phyloP scores from a whole-genome alignment of 2,888 invertebrate genomes.

The Cephus runcator region DNA sequence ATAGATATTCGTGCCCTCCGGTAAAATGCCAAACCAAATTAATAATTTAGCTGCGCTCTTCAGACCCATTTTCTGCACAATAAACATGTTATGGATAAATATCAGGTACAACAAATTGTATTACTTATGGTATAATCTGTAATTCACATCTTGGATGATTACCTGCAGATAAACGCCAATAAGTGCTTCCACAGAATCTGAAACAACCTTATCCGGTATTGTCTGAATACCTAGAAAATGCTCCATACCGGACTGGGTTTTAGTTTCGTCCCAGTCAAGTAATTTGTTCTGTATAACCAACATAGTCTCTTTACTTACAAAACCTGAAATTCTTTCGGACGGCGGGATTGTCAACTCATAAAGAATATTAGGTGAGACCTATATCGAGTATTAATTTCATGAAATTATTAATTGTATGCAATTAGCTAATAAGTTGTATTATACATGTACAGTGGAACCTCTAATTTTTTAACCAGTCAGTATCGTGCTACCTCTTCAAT shows the following conservation, averaged over 20 bases:
- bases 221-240: conserved; percentile 66
- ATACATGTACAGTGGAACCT: no score
- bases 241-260: conserved; percentile 65
- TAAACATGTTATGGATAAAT: background rate
- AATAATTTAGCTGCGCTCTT: conserved; percentile 70
- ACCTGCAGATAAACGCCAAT: conserved; percentile 79
- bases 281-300: conserved; percentile 51
- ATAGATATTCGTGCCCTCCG: conserved; percentile 61
- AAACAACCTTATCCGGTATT: conserved; percentile 75
- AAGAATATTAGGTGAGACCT: conserved; percentile 67
- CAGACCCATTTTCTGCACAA: conserved; percentile 67
- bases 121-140: background rate
- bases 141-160: conserved; percentile 23
- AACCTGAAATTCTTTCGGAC: conserved; percentile 65
- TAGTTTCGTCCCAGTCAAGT: conserved; percentile 51
- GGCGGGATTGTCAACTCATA: conserved; percentile 65
- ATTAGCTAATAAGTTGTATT: background rate
- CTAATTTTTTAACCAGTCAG: no score
- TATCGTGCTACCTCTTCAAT: no score
- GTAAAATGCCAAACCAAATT: conserved; percentile 74
- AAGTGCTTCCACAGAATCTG: conserved; percentile 88
- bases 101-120: background rate
- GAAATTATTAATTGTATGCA: background rate
- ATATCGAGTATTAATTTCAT: conserved; percentile 9
- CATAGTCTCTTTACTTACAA: conserved; percentile 54